Evolutionary conservation across 2,797 vertebrate genomes (phyloP).

Genomic region (Scolopax bukidnonensis): DNA sequence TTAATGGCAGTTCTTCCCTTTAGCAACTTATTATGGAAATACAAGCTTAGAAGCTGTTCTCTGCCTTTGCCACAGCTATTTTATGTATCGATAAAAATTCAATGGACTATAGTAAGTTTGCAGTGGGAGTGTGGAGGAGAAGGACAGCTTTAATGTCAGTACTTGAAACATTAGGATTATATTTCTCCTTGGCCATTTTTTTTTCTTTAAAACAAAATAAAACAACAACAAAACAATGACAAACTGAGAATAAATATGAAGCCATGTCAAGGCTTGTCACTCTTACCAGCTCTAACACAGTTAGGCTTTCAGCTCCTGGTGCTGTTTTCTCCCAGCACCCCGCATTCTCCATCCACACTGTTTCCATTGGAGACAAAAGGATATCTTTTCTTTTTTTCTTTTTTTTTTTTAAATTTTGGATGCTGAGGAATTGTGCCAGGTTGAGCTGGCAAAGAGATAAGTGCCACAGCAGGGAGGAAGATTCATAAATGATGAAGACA

Average conservation of each 20-base stretch:
- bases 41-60: neutral
- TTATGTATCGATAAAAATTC: neutral
- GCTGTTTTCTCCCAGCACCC: neutral
- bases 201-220: neutral
- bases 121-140: neutral
- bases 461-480: conserved; percentile 55
- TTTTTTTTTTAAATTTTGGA: neutral
- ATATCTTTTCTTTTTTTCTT: neutral
- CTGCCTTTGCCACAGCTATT: neutral
- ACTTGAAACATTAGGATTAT: neutral
- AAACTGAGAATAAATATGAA: neutral
- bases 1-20: conserved; percentile 2
- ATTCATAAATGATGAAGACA: conserved; percentile 68
- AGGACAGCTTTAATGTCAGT: neutral
- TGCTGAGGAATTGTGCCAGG: conserved; percentile 46
- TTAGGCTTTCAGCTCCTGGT: neutral
- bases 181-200: neutral
- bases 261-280: neutral
- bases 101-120: neutral
- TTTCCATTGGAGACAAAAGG: conserved; percentile 2
- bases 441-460: conserved; percentile 54
- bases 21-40: neutral
- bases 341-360: neutral
- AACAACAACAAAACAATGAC: neutral
- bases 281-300: neutral